Conservation (phyloP, 2,888 invertebrate species). For the Mactromeris polynyma region DNA sequence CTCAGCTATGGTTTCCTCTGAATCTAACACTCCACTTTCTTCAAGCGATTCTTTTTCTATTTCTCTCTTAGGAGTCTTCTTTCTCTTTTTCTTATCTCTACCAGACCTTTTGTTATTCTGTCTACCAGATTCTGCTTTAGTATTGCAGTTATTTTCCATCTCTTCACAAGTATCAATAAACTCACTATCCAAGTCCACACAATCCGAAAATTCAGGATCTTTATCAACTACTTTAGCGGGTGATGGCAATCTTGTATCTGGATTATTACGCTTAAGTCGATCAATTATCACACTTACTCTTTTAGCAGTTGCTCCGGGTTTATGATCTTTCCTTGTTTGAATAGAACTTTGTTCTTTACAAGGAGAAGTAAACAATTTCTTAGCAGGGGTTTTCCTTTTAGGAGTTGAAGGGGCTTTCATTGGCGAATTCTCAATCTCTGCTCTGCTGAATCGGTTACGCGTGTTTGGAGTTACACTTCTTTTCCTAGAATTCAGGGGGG, state of each 20-base stretch:
- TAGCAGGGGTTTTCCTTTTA: constrained; percentile 43
- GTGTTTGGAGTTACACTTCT: constrained; percentile 24
- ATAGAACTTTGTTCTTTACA: neutral
- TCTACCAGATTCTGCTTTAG: neutral
- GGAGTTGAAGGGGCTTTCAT: constrained; percentile 46
- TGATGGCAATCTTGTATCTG: constrained; percentile 2
- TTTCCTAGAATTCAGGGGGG: constrained; percentile 33
- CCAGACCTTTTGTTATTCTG: neutral
- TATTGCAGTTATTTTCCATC: neutral
- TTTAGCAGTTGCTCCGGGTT: constrained; percentile 21
- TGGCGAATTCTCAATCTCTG: neutral
- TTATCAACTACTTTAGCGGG: neutral
- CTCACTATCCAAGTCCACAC: neutral
- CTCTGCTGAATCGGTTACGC: constrained; percentile 23
- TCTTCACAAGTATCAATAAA: neutral
- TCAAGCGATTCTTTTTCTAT: neutral
- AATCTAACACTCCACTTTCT: neutral
- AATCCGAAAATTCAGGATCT: neutral
- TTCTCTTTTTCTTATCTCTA: neutral
- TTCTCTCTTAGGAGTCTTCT: neutral
- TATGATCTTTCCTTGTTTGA: neutral
- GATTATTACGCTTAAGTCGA: constrained; percentile 32
- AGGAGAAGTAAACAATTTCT: constrained; percentile 50
- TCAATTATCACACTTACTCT: constrained; percentile 38
- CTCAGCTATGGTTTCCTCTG: neutral